Evolutionary conservation across 2,888 invertebrate genomes (phyloP).

Genomic region (Metalampra italica): DNA sequence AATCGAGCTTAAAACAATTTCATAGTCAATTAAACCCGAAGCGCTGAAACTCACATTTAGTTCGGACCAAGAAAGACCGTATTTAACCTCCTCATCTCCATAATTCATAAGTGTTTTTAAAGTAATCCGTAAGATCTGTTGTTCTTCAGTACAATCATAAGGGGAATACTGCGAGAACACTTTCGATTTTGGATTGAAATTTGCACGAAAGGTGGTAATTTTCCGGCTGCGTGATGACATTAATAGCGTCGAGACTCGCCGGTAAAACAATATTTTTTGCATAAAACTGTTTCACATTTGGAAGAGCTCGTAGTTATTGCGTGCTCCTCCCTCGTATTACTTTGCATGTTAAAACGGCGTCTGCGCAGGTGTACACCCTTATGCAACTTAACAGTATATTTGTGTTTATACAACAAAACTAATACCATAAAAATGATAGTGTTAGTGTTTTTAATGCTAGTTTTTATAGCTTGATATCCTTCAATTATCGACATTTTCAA

Average conservation of each 20-base stretch:
- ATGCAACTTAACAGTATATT: neutral
- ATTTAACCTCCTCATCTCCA: constrained; percentile 48
- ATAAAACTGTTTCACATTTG: constrained; percentile 53
- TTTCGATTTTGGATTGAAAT: constrained; percentile 67
- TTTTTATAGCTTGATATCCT: neutral
- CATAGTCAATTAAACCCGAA: constrained; percentile 58
- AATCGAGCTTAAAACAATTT: constrained; percentile 36
- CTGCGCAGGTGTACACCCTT: constrained; percentile 28
- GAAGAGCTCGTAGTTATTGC: constrained; percentile 28
- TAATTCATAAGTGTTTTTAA: constrained; percentile 56
- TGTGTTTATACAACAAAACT: constrained; percentile 26
- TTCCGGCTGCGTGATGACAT: constrained; percentile 66
- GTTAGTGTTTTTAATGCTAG: neutral
- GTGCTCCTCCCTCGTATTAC: constrained; percentile 37
- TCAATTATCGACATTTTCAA: constrained; percentile 3
- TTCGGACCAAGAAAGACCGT: constrained; percentile 42
- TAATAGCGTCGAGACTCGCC: constrained; percentile 53
- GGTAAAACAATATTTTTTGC: constrained; percentile 57
- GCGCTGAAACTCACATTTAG: constrained; percentile 42
- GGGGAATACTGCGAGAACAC: constrained; percentile 32
- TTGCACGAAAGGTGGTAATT: constrained; percentile 70
- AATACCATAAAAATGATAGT: constrained; percentile 16
- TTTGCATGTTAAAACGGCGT: constrained; percentile 45
- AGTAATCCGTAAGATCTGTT: constrained; percentile 45
- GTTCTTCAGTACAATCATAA: constrained; percentile 43